These are phyloP conservation scores for Daktulosphaira vitifoliae DNA, from an alignment of 1,140 invertebrate genomes.

Conservation along the genomic window DNA sequence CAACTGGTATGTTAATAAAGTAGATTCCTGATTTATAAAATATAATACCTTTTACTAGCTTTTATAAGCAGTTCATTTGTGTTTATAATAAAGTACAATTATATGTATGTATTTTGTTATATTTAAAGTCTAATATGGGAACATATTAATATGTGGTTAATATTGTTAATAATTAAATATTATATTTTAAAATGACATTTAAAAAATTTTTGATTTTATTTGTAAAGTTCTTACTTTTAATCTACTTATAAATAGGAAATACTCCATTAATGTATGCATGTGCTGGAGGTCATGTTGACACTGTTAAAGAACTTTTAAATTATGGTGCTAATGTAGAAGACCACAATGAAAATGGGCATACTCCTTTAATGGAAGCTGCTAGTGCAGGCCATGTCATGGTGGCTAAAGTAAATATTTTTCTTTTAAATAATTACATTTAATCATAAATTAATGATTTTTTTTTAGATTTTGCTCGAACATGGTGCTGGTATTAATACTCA, in stretches of 20 bases:
- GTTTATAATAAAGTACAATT: too few relatives aligned
- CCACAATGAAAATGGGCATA: conserved; percentile 98
- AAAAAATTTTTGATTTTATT: conserved; percentile 29
- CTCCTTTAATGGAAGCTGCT: conserved; percentile 96
- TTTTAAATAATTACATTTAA: conserved; percentile 41
- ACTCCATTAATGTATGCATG: conserved; percentile 98
- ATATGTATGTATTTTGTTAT: too few relatives aligned
- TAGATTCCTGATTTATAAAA: too few relatives aligned
- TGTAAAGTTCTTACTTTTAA: too few relatives aligned
- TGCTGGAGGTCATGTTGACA: conserved; percentile 88
- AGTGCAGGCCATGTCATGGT: conserved; percentile 93
- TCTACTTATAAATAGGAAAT: conserved; percentile 61
- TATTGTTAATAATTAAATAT: not conserved
- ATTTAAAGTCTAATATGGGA: too few relatives aligned
- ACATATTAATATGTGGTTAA: not conserved
- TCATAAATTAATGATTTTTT: conserved; percentile 36
- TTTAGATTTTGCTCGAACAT: conserved; percentile 71
- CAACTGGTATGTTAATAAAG: conserved; percentile 66
- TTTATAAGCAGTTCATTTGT: too few relatives aligned
- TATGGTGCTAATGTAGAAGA: conserved; percentile 93
- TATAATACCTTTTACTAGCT: too few relatives aligned
- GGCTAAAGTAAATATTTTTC: conserved; percentile 55
- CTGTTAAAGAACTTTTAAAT: conserved; percentile 79
- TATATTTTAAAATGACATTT: too few relatives aligned
- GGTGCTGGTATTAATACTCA: conserved; percentile 97